These are phyloP conservation scores for Pristionchus japonicus DNA, from an alignment of 2,888 invertebrate genomes.

Conservation along the genomic window DNA sequence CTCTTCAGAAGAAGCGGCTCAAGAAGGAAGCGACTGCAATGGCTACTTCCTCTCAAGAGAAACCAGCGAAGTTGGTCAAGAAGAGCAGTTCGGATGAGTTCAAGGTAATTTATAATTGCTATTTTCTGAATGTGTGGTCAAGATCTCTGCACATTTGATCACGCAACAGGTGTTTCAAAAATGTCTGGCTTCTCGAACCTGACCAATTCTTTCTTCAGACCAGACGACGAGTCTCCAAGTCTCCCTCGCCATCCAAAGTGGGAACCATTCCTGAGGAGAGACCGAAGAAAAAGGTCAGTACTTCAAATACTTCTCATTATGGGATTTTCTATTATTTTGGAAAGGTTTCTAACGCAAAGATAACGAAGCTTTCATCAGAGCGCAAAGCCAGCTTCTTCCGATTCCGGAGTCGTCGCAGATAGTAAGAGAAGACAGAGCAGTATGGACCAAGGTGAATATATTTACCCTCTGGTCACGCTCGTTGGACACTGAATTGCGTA, in stretches of 20 bases:
- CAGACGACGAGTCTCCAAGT: slow-evolving; percentile 11
- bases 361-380: too few relatives aligned
- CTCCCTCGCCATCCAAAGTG: slow-evolving; percentile 31
- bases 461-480: too few relatives aligned
- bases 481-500: too few relatives aligned
- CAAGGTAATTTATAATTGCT: neutral
- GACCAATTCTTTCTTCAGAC: neutral
- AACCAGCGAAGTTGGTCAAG: slow-evolving; percentile 37
- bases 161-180: neutral
- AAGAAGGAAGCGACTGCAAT: slow-evolving; percentile 45
- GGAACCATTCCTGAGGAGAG: neutral
- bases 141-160: neutral
- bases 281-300: slow-evolving; percentile 39
- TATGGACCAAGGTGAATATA: slow-evolving; percentile 17
- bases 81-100: slow-evolving; percentile 34
- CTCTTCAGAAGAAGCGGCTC: slow-evolving; percentile 41
- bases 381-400: slow-evolving; percentile 19
- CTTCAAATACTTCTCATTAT: too few relatives aligned
- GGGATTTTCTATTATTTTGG: neutral
- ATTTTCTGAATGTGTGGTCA: neutral
- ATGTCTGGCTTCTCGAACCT: too few relatives aligned
- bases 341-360: neutral
- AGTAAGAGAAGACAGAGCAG: slow-evolving; percentile 22
- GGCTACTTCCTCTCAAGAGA: slow-evolving; percentile 47
- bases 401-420: slow-evolving; percentile 38